These are phyloP conservation scores for Phyllotreta cruciferae DNA, from an alignment of 2,888 invertebrate genomes.

Conservation along the genomic window DNA sequence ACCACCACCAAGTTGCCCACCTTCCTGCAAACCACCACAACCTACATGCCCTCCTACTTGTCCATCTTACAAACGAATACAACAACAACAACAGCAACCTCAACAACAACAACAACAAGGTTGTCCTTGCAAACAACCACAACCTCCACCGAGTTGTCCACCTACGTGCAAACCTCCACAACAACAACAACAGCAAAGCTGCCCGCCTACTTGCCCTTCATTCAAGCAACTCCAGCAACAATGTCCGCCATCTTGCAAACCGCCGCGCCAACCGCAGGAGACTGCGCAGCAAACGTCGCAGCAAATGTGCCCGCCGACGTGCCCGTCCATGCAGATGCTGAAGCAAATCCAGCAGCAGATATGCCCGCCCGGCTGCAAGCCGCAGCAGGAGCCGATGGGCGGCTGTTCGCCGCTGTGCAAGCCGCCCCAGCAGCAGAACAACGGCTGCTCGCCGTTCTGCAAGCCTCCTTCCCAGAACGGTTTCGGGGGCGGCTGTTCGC, in stretches of 20 bases:
- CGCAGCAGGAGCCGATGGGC: not conserved
- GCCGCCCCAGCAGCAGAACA: not conserved
- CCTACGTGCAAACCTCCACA: constrained; percentile 3
- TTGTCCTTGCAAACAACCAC: constrained; percentile 7
- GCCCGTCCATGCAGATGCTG: not conserved
- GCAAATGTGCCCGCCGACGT: constrained; percentile 6
- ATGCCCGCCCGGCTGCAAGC: not conserved
- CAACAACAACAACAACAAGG: not conserved
- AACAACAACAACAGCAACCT: not conserved
- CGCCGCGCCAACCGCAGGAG: not conserved
- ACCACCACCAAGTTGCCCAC: not conserved
- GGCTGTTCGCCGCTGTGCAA: constrained; percentile 6
- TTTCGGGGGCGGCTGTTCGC: too few relatives aligned
- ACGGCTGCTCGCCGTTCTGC: not conserved
- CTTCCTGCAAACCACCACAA: constrained; percentile 1
- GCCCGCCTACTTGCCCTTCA: not conserved
- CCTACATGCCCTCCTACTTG: not conserved
- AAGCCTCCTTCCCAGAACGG: not conserved
- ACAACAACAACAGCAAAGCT: not conserved
- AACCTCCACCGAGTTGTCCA: not conserved
- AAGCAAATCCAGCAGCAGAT: not conserved
- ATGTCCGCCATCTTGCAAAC: constrained; percentile 1
- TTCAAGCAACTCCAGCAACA: not conserved
- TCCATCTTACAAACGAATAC: not conserved
- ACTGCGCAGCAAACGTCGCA: not conserved